Evolutionary conservation across 2,888 invertebrate genomes (phyloP).

Genomic region (Thalpophila matura): DNA sequence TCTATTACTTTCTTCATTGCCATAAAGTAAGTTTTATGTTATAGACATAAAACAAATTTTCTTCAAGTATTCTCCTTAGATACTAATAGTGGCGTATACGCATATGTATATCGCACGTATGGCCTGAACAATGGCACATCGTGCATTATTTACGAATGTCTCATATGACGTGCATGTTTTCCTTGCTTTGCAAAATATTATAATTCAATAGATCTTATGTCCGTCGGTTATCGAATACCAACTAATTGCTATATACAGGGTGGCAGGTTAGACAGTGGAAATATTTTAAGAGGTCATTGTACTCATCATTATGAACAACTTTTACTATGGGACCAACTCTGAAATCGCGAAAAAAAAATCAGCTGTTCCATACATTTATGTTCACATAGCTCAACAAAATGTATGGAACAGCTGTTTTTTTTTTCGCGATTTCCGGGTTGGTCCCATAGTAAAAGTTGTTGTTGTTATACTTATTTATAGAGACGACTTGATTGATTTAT

Average conservation of each 20-base stretch:
- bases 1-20: slow-evolving; percentile 2
- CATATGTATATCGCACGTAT: slow-evolving; percentile 17
- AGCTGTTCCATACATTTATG: no score
- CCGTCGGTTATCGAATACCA: background rate
- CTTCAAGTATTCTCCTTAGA: background rate
- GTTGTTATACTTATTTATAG: background rate
- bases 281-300: no score
- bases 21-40: slow-evolving; percentile 12
- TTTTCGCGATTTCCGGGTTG: no score
- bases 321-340: no score
- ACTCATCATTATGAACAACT: no score
- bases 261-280: no score
- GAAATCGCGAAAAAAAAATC: no score
- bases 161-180: slow-evolving; percentile 34
- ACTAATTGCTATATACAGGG: background rate
- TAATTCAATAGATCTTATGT: slow-evolving; percentile 10
- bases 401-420: no score
- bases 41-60: no score
- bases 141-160: slow-evolving; percentile 33
- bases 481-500: no score
- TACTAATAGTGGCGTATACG: background rate
- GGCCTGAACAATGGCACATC: slow-evolving; percentile 47
- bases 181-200: slow-evolving; percentile 40
- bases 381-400: no score
- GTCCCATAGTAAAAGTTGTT: slow-evolving; percentile 24